Evolutionary conservation across 1,140 invertebrate genomes (phyloP).

Genomic region (Pristionchus pacificus): DNA sequence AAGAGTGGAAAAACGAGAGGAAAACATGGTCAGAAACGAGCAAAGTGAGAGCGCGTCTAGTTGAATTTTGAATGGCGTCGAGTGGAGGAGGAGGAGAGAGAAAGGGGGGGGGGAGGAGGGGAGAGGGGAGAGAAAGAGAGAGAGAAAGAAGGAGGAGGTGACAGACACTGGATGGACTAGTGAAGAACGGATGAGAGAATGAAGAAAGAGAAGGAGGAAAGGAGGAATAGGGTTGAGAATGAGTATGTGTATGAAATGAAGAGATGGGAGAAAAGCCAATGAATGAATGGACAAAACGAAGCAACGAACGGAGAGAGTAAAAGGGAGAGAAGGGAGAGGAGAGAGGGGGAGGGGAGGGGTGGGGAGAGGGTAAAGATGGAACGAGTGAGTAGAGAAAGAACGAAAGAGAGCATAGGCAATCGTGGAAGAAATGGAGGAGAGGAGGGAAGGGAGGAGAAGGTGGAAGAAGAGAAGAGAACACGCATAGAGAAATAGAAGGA

Average conservation of each 20-base stretch:
- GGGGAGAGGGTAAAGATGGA: neutral
- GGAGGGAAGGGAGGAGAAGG: conserved; percentile 3
- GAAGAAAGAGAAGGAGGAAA: conserved; percentile 15
- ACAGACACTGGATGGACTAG: neutral
- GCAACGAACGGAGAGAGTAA: conserved; percentile 4
- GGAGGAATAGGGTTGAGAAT: conserved; percentile 5
- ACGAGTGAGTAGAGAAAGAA: conserved; percentile 2
- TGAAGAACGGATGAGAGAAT: conserved; percentile 10
- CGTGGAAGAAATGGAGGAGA: neutral
- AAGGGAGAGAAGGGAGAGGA: too few species aligned
- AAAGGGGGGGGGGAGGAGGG: neutral
- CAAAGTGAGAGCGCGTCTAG: neutral
- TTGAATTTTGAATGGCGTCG: neutral
- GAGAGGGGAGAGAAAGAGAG: neutral
- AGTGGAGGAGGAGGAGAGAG: neutral
- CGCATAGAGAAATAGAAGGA: conserved; percentile 6
- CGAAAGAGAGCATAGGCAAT: neutral
- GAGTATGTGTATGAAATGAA: neutral
- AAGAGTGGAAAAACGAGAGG: neutral
- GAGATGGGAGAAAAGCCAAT: neutral
- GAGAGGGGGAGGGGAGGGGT: neutral
- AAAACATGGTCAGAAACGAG: conserved; percentile 9
- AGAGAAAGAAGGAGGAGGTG: neutral
- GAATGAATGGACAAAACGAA: too few species aligned
- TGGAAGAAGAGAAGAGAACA: conserved; percentile 8